Evolutionary conservation across 2,888 invertebrate species (phyloP).

Genomic region (Labia minor): DNA sequence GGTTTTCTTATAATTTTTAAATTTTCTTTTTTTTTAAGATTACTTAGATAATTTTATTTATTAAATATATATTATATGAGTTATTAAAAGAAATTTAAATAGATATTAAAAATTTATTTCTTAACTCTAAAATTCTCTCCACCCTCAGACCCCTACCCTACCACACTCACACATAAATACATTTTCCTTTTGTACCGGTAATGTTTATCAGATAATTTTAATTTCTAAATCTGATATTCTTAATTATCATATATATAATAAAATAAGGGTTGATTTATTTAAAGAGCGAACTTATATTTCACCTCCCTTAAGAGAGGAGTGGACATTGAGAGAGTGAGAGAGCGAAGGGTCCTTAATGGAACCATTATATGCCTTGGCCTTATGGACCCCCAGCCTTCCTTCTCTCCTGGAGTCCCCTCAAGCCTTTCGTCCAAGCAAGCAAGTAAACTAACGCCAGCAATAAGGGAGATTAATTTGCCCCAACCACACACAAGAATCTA

Average conservation of each 20-base stretch:
- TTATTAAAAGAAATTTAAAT: no score
- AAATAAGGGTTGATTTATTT: background rate
- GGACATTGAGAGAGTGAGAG: background rate
- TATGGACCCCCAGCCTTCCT: background rate
- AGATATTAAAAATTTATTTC: no score
- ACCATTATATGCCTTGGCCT: background rate
- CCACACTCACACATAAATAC: no score
- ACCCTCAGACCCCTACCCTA: no score
- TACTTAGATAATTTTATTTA: no score
- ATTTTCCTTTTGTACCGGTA: no score
- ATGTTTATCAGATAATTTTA: no score
- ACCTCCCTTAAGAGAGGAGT: no score
- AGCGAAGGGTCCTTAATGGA: background rate
- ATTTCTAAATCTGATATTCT: background rate
- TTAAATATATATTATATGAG: no score
- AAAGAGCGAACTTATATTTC: background rate
- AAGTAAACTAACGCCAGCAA: background rate
- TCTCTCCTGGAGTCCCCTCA: background rate
- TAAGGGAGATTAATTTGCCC: background rate
- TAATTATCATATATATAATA: background rate
- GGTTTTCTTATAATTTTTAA: no score
- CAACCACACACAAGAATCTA: background rate
- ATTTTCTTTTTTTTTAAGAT: no score
- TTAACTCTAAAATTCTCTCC: no score
- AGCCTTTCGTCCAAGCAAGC: background rate